Evolutionary conservation across 2,888 invertebrate genomes (phyloP).

Genomic region (Drosophila trichaetosa): DNA sequence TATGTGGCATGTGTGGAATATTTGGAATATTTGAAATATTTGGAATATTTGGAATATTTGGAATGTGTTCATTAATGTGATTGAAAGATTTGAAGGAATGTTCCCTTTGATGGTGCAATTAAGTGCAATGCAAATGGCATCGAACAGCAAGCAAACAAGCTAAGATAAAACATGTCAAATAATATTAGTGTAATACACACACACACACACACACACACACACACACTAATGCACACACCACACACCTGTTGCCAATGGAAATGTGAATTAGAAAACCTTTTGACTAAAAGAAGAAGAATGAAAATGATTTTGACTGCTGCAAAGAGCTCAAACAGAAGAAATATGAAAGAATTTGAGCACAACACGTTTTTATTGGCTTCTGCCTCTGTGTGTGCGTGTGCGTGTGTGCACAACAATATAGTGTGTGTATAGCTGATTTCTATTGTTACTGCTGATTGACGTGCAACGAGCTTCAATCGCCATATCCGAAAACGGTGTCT

Average conservation of each 20-base stretch:
- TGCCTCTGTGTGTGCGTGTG: slow-evolving; percentile 23
- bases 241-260: slow-evolving; percentile 22
- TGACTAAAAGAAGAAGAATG: slow-evolving; percentile 28
- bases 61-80: background rate
- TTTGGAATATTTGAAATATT: background rate
- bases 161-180: background rate
- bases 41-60: background rate
- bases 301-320: slow-evolving; percentile 31
- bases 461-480: slow-evolving; percentile 61
- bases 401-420: slow-evolving; percentile 2
- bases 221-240: background rate
- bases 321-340: slow-evolving; percentile 11
- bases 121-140: background rate
- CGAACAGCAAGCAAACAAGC: background rate
- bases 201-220: background rate
- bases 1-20: background rate
- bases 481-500: slow-evolving; percentile 29
- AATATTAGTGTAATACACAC: background rate
- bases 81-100: background rate
- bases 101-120: background rate
- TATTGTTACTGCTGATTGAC: slow-evolving; percentile 65
- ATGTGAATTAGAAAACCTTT: slow-evolving; percentile 49
- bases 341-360: slow-evolving; percentile 32
- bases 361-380: slow-evolving; percentile 41
- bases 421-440: slow-evolving; percentile 12